phyloP scores from a whole-genome alignment of 2,113 vertebrate genomes.

The Aix galericulata region DNA sequence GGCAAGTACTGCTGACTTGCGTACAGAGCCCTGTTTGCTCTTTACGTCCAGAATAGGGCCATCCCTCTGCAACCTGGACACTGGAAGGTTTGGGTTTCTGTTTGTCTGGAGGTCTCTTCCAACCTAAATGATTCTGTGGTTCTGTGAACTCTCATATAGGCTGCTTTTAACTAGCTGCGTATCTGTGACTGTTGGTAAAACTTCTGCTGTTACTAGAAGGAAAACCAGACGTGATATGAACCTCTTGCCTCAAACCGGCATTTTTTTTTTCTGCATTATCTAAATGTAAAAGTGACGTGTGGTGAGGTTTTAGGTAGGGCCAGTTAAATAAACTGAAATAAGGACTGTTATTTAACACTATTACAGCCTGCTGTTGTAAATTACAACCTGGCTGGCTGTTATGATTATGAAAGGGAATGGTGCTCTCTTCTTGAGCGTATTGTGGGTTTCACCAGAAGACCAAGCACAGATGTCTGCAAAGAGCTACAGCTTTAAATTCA shows the following conservation, averaged over 20 bases:
- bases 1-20: not conserved
- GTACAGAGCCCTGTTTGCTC: not conserved
- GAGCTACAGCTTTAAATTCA: not conserved
- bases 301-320: not conserved
- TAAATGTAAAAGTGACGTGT: not conserved
- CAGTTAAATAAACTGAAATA: not conserved
- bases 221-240: not conserved
- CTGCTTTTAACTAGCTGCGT: not conserved
- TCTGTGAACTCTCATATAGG: too few relatives aligned
- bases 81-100: not conserved
- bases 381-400: not conserved
- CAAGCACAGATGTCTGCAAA: not conserved
- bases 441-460: not conserved
- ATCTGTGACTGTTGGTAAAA: not conserved
- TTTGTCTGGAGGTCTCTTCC: not conserved
- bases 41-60: not conserved
- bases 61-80: not conserved
- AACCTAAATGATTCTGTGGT: too few relatives aligned
- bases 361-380: not conserved
- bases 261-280: not conserved
- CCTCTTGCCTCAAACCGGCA: not conserved
- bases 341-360: not conserved
- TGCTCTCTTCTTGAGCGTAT: not conserved
- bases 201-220: not conserved
- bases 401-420: not conserved